phyloP scores from a whole-genome alignment of 2,888 invertebrate species.

The Dryobotodes eremita region DNA sequence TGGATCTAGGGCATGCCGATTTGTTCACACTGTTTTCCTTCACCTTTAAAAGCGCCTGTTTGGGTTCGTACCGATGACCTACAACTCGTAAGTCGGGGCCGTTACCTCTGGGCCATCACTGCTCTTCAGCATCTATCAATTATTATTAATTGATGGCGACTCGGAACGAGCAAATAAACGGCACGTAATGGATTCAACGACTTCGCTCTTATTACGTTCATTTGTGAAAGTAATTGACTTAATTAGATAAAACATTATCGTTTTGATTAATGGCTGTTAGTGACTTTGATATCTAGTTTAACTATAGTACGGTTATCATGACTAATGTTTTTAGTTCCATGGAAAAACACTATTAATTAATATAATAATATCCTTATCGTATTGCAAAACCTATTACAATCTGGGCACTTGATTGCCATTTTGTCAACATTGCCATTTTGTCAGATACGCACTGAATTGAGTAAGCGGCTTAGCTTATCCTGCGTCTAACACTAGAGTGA shows the following conservation, averaged over 20 bases:
- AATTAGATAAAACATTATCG: constrained; percentile 5
- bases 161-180: constrained; percentile 17
- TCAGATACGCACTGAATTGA: background rate
- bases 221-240: constrained; percentile 19
- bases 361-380: background rate
- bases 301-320: background rate
- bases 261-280: background rate
- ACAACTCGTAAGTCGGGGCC: too few relatives aligned
- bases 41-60: too few relatives aligned
- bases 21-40: too few relatives aligned
- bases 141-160: constrained; percentile 28
- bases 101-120: too few relatives aligned
- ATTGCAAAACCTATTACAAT: background rate
- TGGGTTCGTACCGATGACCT: too few relatives aligned
- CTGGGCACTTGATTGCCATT: background rate
- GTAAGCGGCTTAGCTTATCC: background rate
- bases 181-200: constrained; percentile 4
- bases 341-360: background rate
- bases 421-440: too few relatives aligned
- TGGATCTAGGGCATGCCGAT: too few relatives aligned
- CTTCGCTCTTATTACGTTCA: constrained; percentile 14
- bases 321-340: background rate
- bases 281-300: background rate
- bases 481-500: background rate
- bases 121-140: constrained; percentile 9